Conservation (phyloP, 2,113 vertebrate species). For the Hypocryptadius cinnamomeus region DNA sequence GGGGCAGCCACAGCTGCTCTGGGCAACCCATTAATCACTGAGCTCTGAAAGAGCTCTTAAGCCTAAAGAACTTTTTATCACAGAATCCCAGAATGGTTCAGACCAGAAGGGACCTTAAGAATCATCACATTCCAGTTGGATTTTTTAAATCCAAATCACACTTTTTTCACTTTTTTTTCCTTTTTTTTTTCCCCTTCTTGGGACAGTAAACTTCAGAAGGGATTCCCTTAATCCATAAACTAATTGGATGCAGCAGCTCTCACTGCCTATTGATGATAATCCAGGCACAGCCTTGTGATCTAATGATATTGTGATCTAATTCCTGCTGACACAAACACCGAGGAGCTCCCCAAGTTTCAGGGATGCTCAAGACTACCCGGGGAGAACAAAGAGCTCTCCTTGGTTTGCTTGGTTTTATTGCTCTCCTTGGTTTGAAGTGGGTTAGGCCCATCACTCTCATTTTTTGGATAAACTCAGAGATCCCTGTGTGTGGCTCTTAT, state of each 20-base stretch:
- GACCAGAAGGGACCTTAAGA: background rate
- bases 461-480: background rate
- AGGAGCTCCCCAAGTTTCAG: background rate
- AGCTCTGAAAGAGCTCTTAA: background rate
- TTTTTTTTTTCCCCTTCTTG: too few relatives aligned
- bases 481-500: background rate
- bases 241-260: background rate
- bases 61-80: background rate
- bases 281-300: background rate
- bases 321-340: background rate
- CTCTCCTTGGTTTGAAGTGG: background rate
- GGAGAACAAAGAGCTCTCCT: background rate
- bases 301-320: rapidly evolving
- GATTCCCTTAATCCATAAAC: background rate
- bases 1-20: background rate
- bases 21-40: background rate
- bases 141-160: rapidly evolving
- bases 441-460: rapidly evolving
- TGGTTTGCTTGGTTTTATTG: background rate
- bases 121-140: background rate
- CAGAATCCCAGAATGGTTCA: background rate
- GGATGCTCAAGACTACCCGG: background rate
- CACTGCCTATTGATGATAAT: background rate
- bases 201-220: background rate
- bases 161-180: background rate